Base-by-base conservation (phyloP, 2,888 invertebrate species). In the Heliconius charithonia region DNA sequence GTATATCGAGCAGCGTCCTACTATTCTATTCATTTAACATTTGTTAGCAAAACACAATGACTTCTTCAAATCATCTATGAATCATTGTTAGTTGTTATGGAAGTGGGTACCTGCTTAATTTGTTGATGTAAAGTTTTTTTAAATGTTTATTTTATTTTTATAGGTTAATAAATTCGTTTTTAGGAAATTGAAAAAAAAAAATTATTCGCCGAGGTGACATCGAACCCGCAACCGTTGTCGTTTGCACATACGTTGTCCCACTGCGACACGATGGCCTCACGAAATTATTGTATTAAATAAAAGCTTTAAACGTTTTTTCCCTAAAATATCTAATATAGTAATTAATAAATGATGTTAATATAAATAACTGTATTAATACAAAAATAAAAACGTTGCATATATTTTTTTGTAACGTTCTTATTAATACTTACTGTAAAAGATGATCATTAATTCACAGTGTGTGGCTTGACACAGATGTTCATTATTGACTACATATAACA, bases 41-140 rank as follows among this genome's bases (percentile, higher is more conserved):
- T 74, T 37, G 63, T 65, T 12, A 45, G 27, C 27, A 45, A 72
- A 63, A 41, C 74, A 74, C 62, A 63, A 63, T 63, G 63, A 41
- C 63, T 45, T 65, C 74, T 37, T 72, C 29, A 72, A 59, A 72
- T n/a, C 59, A 72, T n/a, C 59, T 65, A 63, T 73, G 73, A 73
- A 73, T 74, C 63, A 63, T 74, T 63, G 74, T 63, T 63, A 37
- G 25, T 74, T 62, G n/a, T 27, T 29, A 59, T 59, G 27, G 41
- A 3, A 27, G 19, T 74, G 4, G 29, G 4, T 29, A 74, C 41
- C 62, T 41, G 74, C 41, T 41, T 63, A 63, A 25, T 59, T 59
- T 32, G 56, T 72, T 32, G 4, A 29, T 22, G 29, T 41, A 19
- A 29, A 19, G 29, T 29, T 51, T 51, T 37, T 37, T 12, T 7